Conservation (phyloP, 2,888 invertebrate genomes). For the Boloria selene region DNA sequence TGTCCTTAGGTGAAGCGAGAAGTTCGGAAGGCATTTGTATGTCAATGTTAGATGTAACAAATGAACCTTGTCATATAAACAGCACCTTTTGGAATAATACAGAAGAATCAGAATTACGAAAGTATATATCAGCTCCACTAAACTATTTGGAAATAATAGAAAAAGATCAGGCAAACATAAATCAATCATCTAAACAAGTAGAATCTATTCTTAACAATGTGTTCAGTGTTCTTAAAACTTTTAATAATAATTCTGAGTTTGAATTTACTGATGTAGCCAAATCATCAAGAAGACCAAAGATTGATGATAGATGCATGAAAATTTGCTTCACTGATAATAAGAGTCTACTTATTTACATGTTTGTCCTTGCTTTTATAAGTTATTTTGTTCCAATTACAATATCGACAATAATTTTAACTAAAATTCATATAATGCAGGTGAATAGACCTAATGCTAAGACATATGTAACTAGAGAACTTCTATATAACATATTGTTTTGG, state of each 20-base stretch:
- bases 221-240: constrained; percentile 58
- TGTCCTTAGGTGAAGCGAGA: constrained; percentile 49
- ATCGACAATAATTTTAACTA: constrained; percentile 68
- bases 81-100: constrained; percentile 31
- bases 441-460: constrained; percentile 60
- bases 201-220: constrained; percentile 61
- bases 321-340: constrained; percentile 70
- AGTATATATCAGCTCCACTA: constrained; percentile 50
- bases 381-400: constrained; percentile 75
- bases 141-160: constrained; percentile 60
- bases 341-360: constrained; percentile 64
- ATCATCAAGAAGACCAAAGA: constrained; percentile 53
- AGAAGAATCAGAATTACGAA: constrained; percentile 52
- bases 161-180: constrained; percentile 45
- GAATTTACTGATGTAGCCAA: constrained; percentile 52
- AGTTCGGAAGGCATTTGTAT: constrained; percentile 57
- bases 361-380: constrained; percentile 60
- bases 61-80: constrained; percentile 53
- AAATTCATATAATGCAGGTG: constrained; percentile 64
- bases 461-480: constrained; percentile 65
- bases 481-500: constrained; percentile 75
- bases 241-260: constrained; percentile 52
- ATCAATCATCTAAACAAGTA: constrained; percentile 45
- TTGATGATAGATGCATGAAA: constrained; percentile 57
- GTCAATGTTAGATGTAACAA: constrained; percentile 58